A percentile compares a stretch with the other conserved stretches of the same genome.
Conservation (phyloP, 2,888 invertebrate genomes). For the Gisinianus flammeolus region DNA sequence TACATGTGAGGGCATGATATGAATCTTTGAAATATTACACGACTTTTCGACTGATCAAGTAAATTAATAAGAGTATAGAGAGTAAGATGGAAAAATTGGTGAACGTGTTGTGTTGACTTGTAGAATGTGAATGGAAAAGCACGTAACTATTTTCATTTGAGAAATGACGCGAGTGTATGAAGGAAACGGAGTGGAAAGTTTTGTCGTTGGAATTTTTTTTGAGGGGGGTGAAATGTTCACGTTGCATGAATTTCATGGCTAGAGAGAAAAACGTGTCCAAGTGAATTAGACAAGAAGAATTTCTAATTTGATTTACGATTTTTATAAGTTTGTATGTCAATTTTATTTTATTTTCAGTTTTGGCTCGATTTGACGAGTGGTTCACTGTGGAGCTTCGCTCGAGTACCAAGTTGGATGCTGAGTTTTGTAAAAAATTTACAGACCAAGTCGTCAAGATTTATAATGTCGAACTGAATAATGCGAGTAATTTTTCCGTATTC, state of each 20-base stretch:
- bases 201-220: no score
- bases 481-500: constrained; percentile 56
- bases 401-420: constrained; percentile 49
- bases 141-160: no score
- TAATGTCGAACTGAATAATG: constrained; percentile 53
- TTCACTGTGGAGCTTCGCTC: constrained; percentile 55
- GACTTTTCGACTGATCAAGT: no score
- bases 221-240: no score
- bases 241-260: not conserved
- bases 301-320: constrained; percentile 9
- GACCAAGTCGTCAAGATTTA: constrained; percentile 57
- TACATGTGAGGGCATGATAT: no score
- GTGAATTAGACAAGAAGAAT: not conserved
- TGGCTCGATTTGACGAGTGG: constrained; percentile 57
- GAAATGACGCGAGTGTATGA: not conserved
- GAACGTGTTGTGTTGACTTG: no score
- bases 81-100: no score
- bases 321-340: not conserved
- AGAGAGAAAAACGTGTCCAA: not conserved
- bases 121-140: no score
- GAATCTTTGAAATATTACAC: no score
- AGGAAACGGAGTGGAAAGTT: not conserved
- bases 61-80: no score
- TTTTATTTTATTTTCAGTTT: constrained; percentile 46
- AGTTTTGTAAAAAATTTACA: constrained; percentile 56